Base-by-base conservation (phyloP, 2,797 vertebrate species). In the Garrulus glandarius region DNA sequence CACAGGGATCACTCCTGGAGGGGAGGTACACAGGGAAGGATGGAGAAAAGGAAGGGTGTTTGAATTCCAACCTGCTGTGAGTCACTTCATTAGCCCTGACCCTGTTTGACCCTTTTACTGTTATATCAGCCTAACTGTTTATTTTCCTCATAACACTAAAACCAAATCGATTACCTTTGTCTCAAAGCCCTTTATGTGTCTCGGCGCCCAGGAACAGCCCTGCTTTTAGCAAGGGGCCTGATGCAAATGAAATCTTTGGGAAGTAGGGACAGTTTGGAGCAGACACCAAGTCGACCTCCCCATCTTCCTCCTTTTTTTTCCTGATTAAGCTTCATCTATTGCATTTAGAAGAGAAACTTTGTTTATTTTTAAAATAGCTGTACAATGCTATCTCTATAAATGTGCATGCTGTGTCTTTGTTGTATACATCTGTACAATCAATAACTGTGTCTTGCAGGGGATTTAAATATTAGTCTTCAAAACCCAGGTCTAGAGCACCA, bases 141-240 rank as follows among this genome's bases (percentile, higher is more conserved):
- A 94, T 96, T 97, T 96, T 97, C 86, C 96, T 92, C 96, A 95
- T 97, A 97, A 97, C 94, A 88, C 90, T 93, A 94, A 97, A 96
- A 87, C 64, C 37, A 32, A 59, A 97, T 97, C 85, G 49, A 97
- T 97, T 72, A 71, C 72, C 91, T 95, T 83, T 95, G 91, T 87
- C 91, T 93, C 92, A 76, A 63, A 94, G 60, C 78, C 81, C 95
- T 97, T 94, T 86, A 89, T 92, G 94, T 65, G 57, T 37, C 92
- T 84, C 20, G 77, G 89, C 57, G 60, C 96, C 91, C 95, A 71
- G 84, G 64, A 96, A 24, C 36, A 63, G 89, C 53, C 50, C 88
- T 43, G 77, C 78, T 3, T 26, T 68, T 64, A 92, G 74, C 68
- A 68, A 61, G 56, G 52, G 85, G 46, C 46, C 49, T 41, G 29